Base-by-base conservation (phyloP, 1,140 invertebrate genomes). In the Heliconius melpomene region DNA sequence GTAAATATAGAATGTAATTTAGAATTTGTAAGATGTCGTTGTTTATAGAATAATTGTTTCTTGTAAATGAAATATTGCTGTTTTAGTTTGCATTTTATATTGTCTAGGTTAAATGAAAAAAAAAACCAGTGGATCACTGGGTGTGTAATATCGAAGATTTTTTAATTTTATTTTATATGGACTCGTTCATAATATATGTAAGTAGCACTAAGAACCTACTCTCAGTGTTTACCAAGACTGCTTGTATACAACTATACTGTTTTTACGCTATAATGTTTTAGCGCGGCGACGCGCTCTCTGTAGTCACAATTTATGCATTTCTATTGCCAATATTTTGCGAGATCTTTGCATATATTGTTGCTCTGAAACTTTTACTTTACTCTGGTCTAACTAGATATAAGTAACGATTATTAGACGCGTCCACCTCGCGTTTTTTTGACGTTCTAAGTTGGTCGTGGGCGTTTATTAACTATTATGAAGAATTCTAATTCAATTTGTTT, bases 11-110 rank as follows among this genome's bases (percentile, higher is more conserved):
- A 86, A 57, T 87, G 83, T 87, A 87, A 87, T 79, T 88, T 89
- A 89, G 80, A 60, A 46, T 46, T 78, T 50, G 82, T 89, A 83
- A 79, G 81, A 92, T 88, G 84, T 85, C 83, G 89, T 94, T 92
- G 90, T 94, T 94, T 85, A 91, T 90, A 92, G 87, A 16, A 90
- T 86, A 92, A 85, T 92, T 91, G 90, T 92, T 94, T 92, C 91
- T 92, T 93, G 91, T 93, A 92, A 91, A 93, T 90, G 87, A 89
- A 93, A 92, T 93, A 92, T 92, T 92, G 87, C 91, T 94, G 91
- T 93, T 93, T 93, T 93, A 93, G 91, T 92, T 94, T 93, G 93
- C 93, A 94, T 94, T 94, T 94, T 94, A 91, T 94, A 94, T 26
- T 29, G 60, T 90, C 83, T 93, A 94, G 90, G 85, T 46, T 46